phyloP scores from a whole-genome alignment of 2,888 invertebrate genomes.

The Auanema freiburgensis region DNA sequence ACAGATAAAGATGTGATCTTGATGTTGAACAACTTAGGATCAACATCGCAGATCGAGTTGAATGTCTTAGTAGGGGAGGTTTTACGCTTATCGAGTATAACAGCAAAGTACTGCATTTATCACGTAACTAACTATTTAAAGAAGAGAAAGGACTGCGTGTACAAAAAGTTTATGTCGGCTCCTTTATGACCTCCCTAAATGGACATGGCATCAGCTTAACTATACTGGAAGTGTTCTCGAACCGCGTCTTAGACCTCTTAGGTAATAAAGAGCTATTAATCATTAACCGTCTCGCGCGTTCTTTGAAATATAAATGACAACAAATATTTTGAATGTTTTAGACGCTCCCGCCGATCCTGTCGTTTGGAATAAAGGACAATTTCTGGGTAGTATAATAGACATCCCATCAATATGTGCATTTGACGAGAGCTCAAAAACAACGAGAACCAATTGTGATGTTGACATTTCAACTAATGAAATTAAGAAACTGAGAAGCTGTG shows the following conservation, averaged over 20 bases:
- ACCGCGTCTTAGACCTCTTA: slow-evolving; percentile 34
- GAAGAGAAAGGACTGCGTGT: slow-evolving; percentile 45
- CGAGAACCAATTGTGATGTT: too few species aligned
- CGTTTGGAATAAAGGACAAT: too few species aligned
- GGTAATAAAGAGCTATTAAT: slow-evolving; percentile 22
- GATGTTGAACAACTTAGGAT: slow-evolving; percentile 80
- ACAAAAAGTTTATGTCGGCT: slow-evolving; percentile 65
- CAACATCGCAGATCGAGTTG: slow-evolving; percentile 77
- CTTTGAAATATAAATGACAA: too few species aligned
- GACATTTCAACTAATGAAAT: too few species aligned
- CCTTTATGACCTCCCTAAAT: slow-evolving; percentile 74
- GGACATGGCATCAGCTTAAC: slow-evolving; percentile 80
- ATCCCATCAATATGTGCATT: too few species aligned
- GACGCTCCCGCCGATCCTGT: too few species aligned
- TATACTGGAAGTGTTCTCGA: slow-evolving; percentile 67
- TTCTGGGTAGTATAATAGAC: too few species aligned
- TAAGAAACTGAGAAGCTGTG: slow-evolving; percentile 12
- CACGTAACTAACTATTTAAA: slow-evolving; percentile 19
- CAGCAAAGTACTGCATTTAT: background rate
- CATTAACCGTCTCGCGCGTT: too few species aligned
- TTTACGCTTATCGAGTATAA: slow-evolving; percentile 67
- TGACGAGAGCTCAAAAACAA: too few species aligned
- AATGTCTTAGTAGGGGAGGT: slow-evolving; percentile 75
- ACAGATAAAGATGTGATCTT: slow-evolving; percentile 67
- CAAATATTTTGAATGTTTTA: too few species aligned